Percentiles rank a stretch among this genome's conserved stretches.
These are phyloP conservation scores for Mirza zaza DNA, from an alignment of 2,113 vertebrate genomes.

Conservation along the genomic window DNA sequence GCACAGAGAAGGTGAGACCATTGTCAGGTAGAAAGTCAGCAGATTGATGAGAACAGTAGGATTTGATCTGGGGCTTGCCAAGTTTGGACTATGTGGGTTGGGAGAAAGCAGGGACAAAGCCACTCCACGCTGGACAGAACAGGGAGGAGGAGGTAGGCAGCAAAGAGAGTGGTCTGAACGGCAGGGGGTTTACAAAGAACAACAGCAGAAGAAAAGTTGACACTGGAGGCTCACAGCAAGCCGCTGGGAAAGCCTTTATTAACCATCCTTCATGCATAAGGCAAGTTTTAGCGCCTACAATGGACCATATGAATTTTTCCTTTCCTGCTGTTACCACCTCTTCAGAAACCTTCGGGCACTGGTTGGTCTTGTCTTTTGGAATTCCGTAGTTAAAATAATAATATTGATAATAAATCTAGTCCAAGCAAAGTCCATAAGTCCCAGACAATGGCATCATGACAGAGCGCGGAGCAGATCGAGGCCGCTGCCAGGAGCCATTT, in stretches of 20 bases:
- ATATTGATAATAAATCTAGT: conserved; percentile 29
- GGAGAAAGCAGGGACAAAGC: not conserved
- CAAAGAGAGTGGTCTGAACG: not conserved
- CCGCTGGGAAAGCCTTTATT: not conserved
- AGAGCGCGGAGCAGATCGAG: conserved; percentile 31
- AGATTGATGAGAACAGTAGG: not conserved
- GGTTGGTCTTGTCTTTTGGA: conserved; percentile 43
- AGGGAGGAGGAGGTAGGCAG: not conserved
- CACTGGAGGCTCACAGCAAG: not conserved
- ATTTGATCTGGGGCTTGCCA: not conserved
- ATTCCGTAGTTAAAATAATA: conserved; percentile 32
- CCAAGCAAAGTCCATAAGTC: conserved; percentile 61
- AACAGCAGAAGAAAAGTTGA: not conserved
- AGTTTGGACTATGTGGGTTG: fast-evolving
- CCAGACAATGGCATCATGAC: conserved; percentile 58
- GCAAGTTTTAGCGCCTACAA: not conserved
- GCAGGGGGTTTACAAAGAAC: not conserved
- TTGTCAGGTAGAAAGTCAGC: not conserved
- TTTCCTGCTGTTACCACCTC: not conserved
- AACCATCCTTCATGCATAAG: not conserved
- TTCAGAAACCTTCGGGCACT: not conserved
- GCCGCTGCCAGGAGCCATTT: conserved; percentile 64
- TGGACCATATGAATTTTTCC: not conserved
- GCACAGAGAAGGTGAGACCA: not conserved
- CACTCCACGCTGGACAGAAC: not conserved